Base-by-base conservation (phyloP, 2,888 invertebrate species). In the Drosophila tripunctata region DNA sequence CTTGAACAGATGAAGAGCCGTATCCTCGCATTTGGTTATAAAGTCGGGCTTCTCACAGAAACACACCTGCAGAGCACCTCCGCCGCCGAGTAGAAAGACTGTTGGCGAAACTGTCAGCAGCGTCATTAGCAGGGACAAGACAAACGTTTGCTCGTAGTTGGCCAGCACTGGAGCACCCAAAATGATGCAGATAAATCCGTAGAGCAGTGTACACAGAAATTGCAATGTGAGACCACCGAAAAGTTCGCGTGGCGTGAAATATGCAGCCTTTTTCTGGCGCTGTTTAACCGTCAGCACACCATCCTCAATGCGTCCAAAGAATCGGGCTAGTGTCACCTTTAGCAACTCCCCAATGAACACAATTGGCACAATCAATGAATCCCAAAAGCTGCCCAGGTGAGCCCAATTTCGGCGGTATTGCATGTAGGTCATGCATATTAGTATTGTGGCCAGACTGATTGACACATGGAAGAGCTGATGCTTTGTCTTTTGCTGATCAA, bases 131-230 rank as follows among this genome's bases (percentile, higher is more conserved):
- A 90, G 50, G 0, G 92, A 80, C 6, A 92, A 72, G 2, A 90
- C 89, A 50, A 92, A 90, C 2, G 92, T 92, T 58, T 92, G 89
- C 60, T 91, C 91, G 62, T 91, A 91, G 55, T 90, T 90, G 10
- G 89, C 88, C 45, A 91, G 68, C n/a, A 91, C 90, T 6, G 92
- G 91, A 4, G 92, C 92, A n/a, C 92, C 92, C 40, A 92, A 62
- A 36, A 92, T 89, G 14, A 92, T 90, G 64, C 92, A 92, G 10
- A 90, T 85, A 36, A 91, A 91, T 2, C 78, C 89, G 69, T 90
- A 92, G 2, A 91, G 74, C 24, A 91, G 51, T 0, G 89, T 89
- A 56, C 90, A 90, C 15, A 91, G 58, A 45, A 89, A 87, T 48
- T 91, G 91, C 45, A 91, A 57, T 1, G 90, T 62, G 1, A 91